A percentile compares a stretch with the other conserved stretches of the same genome.
Conservation (phyloP, 2,113 vertebrate genomes). For the Lanius ludovicianus region DNA sequence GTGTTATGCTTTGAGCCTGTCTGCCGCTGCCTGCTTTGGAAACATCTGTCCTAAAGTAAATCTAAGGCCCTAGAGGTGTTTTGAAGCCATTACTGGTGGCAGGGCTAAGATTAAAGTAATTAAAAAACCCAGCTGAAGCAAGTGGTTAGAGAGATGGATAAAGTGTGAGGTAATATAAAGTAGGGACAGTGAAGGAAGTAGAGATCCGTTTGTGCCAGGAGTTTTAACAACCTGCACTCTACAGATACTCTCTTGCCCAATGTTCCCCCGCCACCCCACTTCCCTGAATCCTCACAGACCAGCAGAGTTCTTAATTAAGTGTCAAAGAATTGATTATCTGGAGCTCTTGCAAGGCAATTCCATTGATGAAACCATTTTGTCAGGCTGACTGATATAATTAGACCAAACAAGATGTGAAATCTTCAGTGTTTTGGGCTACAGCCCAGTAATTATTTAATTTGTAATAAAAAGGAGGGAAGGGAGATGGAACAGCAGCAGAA, state of each 20-base stretch:
- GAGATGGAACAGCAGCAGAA: background rate
- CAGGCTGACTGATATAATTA: constrained; percentile 72
- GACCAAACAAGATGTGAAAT: constrained; percentile 73
- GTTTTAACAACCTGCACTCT: constrained; percentile 10
- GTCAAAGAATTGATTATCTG: constrained; percentile 75
- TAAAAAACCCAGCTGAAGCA: constrained; percentile 9
- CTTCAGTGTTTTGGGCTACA: constrained; percentile 68
- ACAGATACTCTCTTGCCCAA: background rate
- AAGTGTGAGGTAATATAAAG: constrained; percentile 41
- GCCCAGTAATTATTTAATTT: constrained; percentile 70
- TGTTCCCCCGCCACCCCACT: background rate
- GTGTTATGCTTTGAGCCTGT: background rate
- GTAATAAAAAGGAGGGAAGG: constrained; percentile 49
- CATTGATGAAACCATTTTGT: constrained; percentile 77
- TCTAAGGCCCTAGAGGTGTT: constrained; percentile 36
- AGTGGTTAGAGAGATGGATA: background rate
- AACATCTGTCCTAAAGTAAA: constrained; percentile 60
- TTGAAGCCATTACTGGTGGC: constrained; percentile 50
- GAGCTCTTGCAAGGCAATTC: constrained; percentile 57
- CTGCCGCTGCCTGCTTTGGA: background rate
- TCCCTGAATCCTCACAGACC: constrained; percentile 49
- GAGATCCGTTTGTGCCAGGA: background rate
- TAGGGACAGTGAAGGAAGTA: background rate
- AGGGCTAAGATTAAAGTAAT: constrained; percentile 51
- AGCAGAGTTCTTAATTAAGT: constrained; percentile 73